Evolutionary conservation across 2,888 invertebrate genomes (phyloP).

Genomic region (Pseudolycoriella hygida): DNA sequence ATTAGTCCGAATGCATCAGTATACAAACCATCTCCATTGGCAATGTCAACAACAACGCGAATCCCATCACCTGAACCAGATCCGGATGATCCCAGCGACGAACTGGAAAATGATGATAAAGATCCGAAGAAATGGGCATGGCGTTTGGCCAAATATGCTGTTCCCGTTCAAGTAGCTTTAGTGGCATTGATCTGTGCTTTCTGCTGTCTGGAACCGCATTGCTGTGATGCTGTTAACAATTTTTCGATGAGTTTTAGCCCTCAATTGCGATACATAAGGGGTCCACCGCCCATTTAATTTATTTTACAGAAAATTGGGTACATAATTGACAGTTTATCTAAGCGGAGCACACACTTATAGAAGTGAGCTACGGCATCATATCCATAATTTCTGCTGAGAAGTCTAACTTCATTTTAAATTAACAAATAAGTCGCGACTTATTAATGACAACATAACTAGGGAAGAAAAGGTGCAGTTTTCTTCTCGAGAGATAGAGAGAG

Average conservation of each 20-base stretch:
- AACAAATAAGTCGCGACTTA: no score
- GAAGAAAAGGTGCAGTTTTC: no score
- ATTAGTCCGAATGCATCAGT: not conserved
- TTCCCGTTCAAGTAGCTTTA: slow-evolving; percentile 52
- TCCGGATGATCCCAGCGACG: slow-evolving; percentile 15
- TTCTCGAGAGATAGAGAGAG: no score
- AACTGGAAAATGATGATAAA: slow-evolving; percentile 14
- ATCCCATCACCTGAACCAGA: slow-evolving; percentile 10
- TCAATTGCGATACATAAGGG: slow-evolving; percentile 54
- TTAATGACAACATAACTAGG: no score
- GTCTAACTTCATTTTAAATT: no score
- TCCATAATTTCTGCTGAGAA: no score
- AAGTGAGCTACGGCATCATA: no score
- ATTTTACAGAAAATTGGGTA: no score
- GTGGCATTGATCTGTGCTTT: slow-evolving; percentile 51
- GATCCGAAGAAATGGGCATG: slow-evolving; percentile 34
- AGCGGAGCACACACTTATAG: no score
- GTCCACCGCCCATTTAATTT: slow-evolving; percentile 54
- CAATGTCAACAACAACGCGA: not conserved
- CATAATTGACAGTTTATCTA: no score
- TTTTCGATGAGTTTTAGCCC: slow-evolving; percentile 53
- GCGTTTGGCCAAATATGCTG: slow-evolving; percentile 46
- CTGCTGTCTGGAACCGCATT: slow-evolving; percentile 52
- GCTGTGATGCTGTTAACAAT: slow-evolving; percentile 57
- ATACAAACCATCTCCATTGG: not conserved